Evolutionary conservation across 2,797 vertebrate genomes (phyloP), one percentile per base, ranked within the genome.

Genomic region (Helarctos malayanus): DNA sequence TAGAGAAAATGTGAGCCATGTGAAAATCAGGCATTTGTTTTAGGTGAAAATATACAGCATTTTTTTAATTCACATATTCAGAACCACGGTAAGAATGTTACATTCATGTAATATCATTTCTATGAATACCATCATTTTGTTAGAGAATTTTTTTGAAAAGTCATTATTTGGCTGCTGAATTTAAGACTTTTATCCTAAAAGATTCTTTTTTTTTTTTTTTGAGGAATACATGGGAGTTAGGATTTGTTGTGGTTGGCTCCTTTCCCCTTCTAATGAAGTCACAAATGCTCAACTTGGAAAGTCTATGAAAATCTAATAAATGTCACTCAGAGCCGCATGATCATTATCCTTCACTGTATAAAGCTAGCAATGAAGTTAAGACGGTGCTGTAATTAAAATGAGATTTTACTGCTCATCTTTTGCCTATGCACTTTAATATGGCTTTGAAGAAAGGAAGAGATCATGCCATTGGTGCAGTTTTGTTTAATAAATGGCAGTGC

Each of bases 251-350:
- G 68, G 27, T 32, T 84, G 61, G 3, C 25, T 80, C 41, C 38
- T 78, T 80, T 61, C 12, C 25, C 29, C 91, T 95, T 63, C 83
- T 65, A 97, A 73, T 45, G 13, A 89, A 97, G 71, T 87, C 23
- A 35, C 29, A 85, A 59, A 71, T 75, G 19, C 10, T 96, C 63
- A 45, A 76, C 32, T 82, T 86, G 32, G n/a, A 83, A 94, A 95
- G 56, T 41, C 14, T 45, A 47, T 47, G 68, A 96, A 95, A 95
- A 49, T 87, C 52, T 71, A 32, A 45, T 68, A 90, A 76, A 73
- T 49, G 10, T 84, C 59, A 87, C 79, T 90, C 15, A 52, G 16
- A 61, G 23, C 54, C 56, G 14, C 21, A 73, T 19, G 23, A 29
- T 38, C 61, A 32, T 80, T 35, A 63, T 16, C 61, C 52, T 92